phyloP scores from a whole-genome alignment of 2,113 vertebrate genomes.

The Elanus axillaris region DNA sequence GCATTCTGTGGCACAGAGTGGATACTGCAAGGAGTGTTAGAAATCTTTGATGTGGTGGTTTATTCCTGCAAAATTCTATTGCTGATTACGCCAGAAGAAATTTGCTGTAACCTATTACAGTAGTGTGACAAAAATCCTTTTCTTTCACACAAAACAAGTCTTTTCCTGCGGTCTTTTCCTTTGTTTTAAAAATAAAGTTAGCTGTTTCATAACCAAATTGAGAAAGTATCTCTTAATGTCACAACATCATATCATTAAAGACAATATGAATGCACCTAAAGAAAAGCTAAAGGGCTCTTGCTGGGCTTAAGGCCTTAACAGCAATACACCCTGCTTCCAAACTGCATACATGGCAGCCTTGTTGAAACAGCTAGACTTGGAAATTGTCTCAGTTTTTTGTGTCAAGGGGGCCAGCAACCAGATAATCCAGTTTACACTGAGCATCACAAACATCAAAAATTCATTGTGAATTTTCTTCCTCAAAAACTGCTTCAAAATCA shows the following conservation, averaged over 20 bases:
- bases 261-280: not conserved
- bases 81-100: not conserved
- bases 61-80: not conserved
- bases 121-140: not conserved
- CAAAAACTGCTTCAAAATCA: not conserved
- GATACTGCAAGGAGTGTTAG: not conserved
- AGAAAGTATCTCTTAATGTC: not conserved
- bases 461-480: not conserved
- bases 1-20: not conserved
- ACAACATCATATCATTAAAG: rapidly evolving
- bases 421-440: not conserved
- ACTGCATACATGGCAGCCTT: not conserved
- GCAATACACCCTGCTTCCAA: not conserved
- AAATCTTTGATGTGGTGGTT: not conserved
- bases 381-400: not conserved
- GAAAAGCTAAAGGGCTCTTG: not conserved
- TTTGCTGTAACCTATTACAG: not conserved
- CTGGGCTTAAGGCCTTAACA: not conserved
- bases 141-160: not conserved
- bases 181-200: not conserved
- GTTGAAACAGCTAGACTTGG: not conserved
- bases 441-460: not conserved
- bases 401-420: not conserved
- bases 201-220: not conserved
- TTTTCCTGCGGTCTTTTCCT: not conserved